A percentile compares a stretch with the other conserved stretches of the same genome.
Conservation (phyloP, 2,113 vertebrate genomes). For the Sinocyclocheilus anophthalmus region DNA sequence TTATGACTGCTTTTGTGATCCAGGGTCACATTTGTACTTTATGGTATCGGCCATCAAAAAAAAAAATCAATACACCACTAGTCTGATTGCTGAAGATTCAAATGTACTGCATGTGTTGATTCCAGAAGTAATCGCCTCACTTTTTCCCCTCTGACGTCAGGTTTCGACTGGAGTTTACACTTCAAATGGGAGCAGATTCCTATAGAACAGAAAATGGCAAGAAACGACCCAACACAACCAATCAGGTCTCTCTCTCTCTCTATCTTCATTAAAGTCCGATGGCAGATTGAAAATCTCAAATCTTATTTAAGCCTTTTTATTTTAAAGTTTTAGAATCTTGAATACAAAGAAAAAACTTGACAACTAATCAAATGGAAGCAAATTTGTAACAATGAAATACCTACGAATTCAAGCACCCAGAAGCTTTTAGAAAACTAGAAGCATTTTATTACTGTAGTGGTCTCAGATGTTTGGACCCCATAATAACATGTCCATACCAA, state of each 20-base stretch:
- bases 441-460: neutral
- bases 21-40: no score
- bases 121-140: constrained; percentile 2
- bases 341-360: neutral
- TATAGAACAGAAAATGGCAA: constrained; percentile 96
- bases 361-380: neutral
- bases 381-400: neutral
- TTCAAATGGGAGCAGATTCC: constrained; percentile 99
- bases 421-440: neutral
- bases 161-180: constrained; percentile 99
- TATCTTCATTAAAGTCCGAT: neutral
- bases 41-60: no score
- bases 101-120: neutral
- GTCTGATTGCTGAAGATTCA: neutral
- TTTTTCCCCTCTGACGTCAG: constrained; percentile 67
- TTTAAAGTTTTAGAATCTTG: neutral
- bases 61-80: neutral
- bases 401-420: neutral
- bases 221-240: constrained; percentile 90
- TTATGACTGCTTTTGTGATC: no score
- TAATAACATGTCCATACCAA: neutral
- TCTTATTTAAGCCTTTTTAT: neutral
- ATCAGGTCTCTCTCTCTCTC: constrained; percentile 80
- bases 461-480: neutral
- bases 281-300: no score